Evolutionary conservation across 2,888 invertebrate genomes (phyloP), one percentile per base, ranked within the genome.

Genomic region (Mesochorus sp.): DNA sequence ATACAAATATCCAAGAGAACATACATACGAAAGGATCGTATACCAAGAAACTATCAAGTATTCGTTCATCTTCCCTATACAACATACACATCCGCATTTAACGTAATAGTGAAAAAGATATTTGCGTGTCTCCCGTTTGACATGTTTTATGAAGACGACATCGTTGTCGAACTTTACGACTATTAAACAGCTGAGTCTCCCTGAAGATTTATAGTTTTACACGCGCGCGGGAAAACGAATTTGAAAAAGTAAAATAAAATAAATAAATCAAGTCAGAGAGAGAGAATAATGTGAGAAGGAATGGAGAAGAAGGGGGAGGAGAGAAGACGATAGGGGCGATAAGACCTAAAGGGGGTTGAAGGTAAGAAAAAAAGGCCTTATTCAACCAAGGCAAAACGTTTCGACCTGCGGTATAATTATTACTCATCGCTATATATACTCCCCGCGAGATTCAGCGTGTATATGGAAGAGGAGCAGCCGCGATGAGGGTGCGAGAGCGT

Each of bases 71-170:
- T n/a, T 49, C 21, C n/a, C 12, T 2, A 26, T 5, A 1, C n/a
- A 12, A 14, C n/a, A n/a, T n/a, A n/a, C n/a, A n/a, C n/a, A n/a
- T n/a, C n/a, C n/a, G n/a, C n/a, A 39, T 39, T 3, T 39, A 39
- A 34, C 34, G 10, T 17, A 2, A 8, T 3, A 14, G 14, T 12
- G n/a, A 59, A 26, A 39, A 59, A 62, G 34, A 31, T 67, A 78
- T 78, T 78, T 59, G 57, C 70, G 73, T 26, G 51, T 51, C 26
- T 79, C 72, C 74, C 49, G 64, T 79, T 73, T 59, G 74, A 81
- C 72, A 68, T 66, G 59, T 42, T 77, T 61, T 51, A 73, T 61
- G 55, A 26, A n/a, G n/a, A 37, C 61, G 64, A 71, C 70, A 70
- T 62, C 44, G 51, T n/a, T n/a, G n/a, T 31, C 31, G 47, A 59